Conservation (phyloP, 2,797 vertebrate genomes). For the Amblyraja radiata region DNA sequence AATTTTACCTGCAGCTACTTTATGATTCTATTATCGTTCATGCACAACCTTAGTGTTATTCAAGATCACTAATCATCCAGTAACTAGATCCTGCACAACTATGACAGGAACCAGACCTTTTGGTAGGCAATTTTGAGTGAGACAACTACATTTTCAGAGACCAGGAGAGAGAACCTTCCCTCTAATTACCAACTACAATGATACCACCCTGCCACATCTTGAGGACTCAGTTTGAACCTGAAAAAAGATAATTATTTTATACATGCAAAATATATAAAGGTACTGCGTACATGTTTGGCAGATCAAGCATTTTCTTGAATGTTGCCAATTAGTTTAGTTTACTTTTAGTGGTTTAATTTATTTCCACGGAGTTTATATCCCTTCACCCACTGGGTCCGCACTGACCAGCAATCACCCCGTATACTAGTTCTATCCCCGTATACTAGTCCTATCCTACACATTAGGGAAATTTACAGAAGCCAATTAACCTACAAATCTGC, state of each 20-base stretch:
- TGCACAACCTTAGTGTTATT: not conserved
- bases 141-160: not conserved
- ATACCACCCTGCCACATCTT: not conserved
- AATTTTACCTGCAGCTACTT: not conserved
- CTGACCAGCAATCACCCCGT: no score
- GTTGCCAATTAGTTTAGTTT: not conserved
- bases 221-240: not conserved
- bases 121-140: not conserved
- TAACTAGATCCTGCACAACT: not conserved
- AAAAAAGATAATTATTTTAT: not conserved
- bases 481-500: no score
- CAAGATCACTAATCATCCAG: not conserved
- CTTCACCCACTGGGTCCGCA: no score
- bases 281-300: not conserved
- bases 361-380: no score
- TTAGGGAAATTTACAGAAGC: no score
- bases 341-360: no score
- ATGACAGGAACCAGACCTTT: not conserved
- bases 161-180: not conserved
- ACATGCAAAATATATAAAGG: not conserved
- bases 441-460: no score
- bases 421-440: no score
- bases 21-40: not conserved
- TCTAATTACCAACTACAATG: not conserved
- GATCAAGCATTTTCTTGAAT: not conserved